Base-by-base conservation (phyloP, 2,113 vertebrate species). In the Carassius carassius region DNA sequence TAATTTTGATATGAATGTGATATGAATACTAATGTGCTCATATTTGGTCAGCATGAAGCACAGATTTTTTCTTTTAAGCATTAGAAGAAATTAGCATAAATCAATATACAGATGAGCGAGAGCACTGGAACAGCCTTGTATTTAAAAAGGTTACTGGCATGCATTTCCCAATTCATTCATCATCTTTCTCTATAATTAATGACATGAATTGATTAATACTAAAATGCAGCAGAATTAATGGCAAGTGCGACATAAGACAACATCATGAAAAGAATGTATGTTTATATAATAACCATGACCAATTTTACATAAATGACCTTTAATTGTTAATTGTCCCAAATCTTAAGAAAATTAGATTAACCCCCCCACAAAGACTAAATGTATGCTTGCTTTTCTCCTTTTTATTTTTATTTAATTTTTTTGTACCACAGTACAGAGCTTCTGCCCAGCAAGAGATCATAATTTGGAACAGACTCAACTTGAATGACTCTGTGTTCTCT, bases 1-100 rank as follows among this genome's bases (percentile, higher is more conserved):
- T 25, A 21, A 54, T 51, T 32, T 21, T 51, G 19, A n/a, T n/a
- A n/a, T n/a, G n/a, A n/a, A n/a, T n/a, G n/a, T 10, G 16, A 16
- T 76, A 54, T 76, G 74, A 54, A 76, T 76, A 29, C 16, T 54
- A 54, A 76, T 76, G 47, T 54, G 74, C 23, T 32, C 74, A 54
- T 76, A 32, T 76, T 49, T 75, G 44, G 7, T 75, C 44, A 75
- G 72, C 3, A 5, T 75, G 12, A 75, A 51, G 44, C 37, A 10
- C 44, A 75, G 5, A 8, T 73, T 74, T 25, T 32, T 75, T 54
- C 0, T 32, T 76, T 76, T 76, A 29, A 25, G 14, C 47, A 76
- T 76, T 54, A 17, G 74, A 32, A 49, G n/a, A 54, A 23, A 76
- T 76, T 54, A 17, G 29, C 74, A 76, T 76, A 54, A 54, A 76